Percentiles rank a stretch among this genome's conserved stretches.
Conservation (phyloP, 35 echinoderm and acorn worm species). For the Eucidaris tribuloides region DNA sequence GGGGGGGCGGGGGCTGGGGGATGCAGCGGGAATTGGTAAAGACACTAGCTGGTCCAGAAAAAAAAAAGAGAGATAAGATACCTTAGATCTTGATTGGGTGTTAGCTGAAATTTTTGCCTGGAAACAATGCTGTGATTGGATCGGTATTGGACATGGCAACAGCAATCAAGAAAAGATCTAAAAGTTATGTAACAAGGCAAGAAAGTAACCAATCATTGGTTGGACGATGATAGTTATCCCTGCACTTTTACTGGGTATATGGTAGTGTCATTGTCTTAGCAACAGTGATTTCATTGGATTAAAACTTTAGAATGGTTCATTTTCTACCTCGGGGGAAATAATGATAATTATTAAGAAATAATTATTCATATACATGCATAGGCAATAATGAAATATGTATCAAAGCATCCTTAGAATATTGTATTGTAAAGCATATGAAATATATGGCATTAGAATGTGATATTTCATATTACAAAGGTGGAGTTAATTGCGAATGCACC, state of each 20-base stretch:
- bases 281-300: not conserved
- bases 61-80: not conserved
- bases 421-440: not conserved
- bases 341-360: not conserved
- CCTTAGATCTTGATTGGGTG: not conserved
- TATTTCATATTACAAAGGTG: not conserved
- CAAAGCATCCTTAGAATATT: not conserved
- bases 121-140: no score
- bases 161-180: not conserved
- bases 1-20: not conserved
- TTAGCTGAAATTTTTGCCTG: no score
- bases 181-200: not conserved
- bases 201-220: no score
- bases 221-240: not conserved
- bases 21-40: not conserved
- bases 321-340: not conserved
- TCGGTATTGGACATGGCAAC: not conserved
- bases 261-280: not conserved
- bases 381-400: not conserved
- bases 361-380: not conserved
- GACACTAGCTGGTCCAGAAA: not conserved
- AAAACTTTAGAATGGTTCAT: not conserved
- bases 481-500: not conserved
- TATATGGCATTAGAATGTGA: not conserved
- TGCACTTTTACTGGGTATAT: not conserved